Base-by-base conservation (phyloP, 2,888 invertebrate species). In the Lepeophtheirus nordmannii region DNA sequence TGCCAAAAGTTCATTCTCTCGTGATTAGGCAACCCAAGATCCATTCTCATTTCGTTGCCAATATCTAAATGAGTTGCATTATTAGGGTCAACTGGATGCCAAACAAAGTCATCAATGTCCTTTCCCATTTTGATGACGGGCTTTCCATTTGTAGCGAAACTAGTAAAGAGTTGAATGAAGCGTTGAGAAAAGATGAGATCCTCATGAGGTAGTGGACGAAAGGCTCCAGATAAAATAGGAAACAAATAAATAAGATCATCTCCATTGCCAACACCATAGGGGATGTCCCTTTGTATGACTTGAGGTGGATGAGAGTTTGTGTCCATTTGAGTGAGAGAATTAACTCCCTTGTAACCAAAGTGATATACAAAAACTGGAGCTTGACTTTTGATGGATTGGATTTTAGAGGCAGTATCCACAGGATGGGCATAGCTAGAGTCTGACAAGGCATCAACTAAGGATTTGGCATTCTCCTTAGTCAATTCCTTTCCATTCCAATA, bases 1-100 rank as follows among this genome's bases (percentile, higher is more conserved):
- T 62, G 62, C 62, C 62, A 62, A 62, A 62, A 62, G 41, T 41
- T 62, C 62, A 62, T 62, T n/a, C 62, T n/a, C 9, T 41, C 41
- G 9, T 64, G 64, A 56, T 64, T 64, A 1, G 64, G 64, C 30
- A 64, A 56, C 7, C 64, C 64, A 14, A 22, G 14, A 53, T 64
- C 64, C 64, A 64, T 64, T 23, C 23, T 20, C 30, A 64, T 56
- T 41, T 41, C 64, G 56, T 64, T 64, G 5, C 64, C 64, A 56
- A 64, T 46, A 30, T 64, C 56, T 37, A 64, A 56, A 17, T 64
- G 64, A 30, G 64, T 41, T 53, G 46, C 46, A 64, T 64, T 64
- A 3, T 20, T 17, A 22, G 64, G 39, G 2, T 56, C 56, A 11
- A 64, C 64, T n/a, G 17, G 64, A 11, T 20, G 17, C 64, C 64